Base-by-base conservation (phyloP, 1,140 invertebrate genomes). In the Euura lappo region DNA sequence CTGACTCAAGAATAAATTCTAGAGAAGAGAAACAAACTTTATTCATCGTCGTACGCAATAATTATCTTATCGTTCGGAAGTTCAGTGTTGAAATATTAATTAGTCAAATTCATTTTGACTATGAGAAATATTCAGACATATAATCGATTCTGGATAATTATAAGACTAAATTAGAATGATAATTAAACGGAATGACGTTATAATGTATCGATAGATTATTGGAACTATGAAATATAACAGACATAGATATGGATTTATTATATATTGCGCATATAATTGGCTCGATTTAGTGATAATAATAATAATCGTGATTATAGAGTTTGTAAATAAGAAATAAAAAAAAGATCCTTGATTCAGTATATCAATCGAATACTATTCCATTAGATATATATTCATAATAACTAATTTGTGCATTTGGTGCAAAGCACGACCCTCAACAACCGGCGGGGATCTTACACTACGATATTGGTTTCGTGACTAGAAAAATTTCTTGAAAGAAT, bases 241-340 rank as follows among this genome's bases (percentile, higher is more conserved):
- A 60, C 1, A 28, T 28, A 28, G 28, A 28, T 28, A 60, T 60
- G 51, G 51, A 60, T 60, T 60, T 60, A 60, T 60, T 60, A 60
- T 60, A 60, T 60, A n/a, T 60, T 60, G 51, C 51, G 51, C 51
- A 60, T 68, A 68, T 68, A 44, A 68, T 68, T 68, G 66, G 44
- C 28, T 28, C 42, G 66, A 68, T 28, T 8, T 68, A 44, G 42
- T 68, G 42, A 13, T 68, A 28, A 28, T 28, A 28, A 28, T 28
- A 28, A 28, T 28, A 28, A 28, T 28, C 28, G 28, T 68, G 11
- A 11, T 67, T 67, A 13, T 60, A 60, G 8, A 60, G 51, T 11
- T 60, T 11, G 13, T n/a, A 60, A 60, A 60, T 60, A 60, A 60
- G 6, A 60, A 60, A 60, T 60, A 11, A 28, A 28, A 28, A 28